These are phyloP conservation scores for Gymnopithys bicolor DNA, from an alignment of 2,797 vertebrate genomes.

Conservation along the genomic window DNA sequence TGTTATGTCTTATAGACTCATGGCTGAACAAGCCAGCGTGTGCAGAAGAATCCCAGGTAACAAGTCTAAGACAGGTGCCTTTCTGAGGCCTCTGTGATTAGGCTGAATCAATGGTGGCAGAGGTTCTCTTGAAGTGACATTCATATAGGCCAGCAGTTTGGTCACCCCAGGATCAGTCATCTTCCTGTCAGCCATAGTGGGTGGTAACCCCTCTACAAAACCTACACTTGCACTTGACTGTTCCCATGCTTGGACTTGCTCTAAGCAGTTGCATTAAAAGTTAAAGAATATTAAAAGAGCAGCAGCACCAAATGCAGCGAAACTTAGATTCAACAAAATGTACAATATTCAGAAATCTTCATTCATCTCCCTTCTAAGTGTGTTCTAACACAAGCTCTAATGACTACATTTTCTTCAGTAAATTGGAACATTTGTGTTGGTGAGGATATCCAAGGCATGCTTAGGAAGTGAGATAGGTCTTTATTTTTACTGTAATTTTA, in stretches of 20 bases:
- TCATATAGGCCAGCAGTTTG: accelerated
- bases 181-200: accelerated
- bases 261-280: background rate
- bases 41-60: background rate
- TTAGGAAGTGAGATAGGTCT: conserved; percentile 8
- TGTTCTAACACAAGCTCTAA: background rate
- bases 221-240: background rate
- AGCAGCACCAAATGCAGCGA: background rate
- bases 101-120: background rate
- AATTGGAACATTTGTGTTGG: background rate
- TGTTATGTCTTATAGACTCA: background rate
- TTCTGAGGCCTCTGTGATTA: background rate
- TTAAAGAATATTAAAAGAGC: background rate
- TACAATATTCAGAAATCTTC: background rate
- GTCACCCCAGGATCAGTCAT: background rate
- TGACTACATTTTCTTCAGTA: background rate
- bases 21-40: background rate
- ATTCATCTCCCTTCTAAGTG: background rate
- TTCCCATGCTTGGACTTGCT: background rate
- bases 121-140: background rate
- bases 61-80: background rate
- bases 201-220: background rate
- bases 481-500: background rate
- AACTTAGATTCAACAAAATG: background rate
- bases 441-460: background rate